Percentiles rank a stretch among this genome's conserved stretches.
These are phyloP conservation scores for Noctua janthina DNA, from an alignment of 2,888 invertebrate genomes.

Conservation along the genomic window DNA sequence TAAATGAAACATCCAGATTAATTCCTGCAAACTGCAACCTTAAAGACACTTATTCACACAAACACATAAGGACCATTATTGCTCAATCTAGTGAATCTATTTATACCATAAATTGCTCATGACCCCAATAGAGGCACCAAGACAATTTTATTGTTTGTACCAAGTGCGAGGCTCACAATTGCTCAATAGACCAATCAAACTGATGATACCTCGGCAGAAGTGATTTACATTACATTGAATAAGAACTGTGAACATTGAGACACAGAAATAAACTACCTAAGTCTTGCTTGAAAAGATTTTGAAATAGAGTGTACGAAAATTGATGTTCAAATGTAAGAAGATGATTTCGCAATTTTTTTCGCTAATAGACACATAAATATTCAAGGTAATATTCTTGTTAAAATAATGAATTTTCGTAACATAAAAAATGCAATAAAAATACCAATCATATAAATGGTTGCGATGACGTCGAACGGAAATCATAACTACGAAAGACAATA, in stretches of 20 bases:
- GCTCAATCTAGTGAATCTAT: constrained; percentile 36
- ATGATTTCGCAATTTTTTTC: background rate
- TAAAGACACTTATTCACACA: constrained; percentile 4
- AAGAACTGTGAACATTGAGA: constrained; percentile 12
- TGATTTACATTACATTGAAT: constrained; percentile 57
- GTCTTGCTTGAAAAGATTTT: background rate
- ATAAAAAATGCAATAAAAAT: background rate
- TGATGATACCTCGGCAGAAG: constrained; percentile 52
- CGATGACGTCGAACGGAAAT: background rate
- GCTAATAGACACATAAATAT: background rate
- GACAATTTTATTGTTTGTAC: constrained; percentile 70
- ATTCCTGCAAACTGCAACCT: constrained; percentile 1
- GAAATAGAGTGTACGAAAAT: constrained; percentile 3
- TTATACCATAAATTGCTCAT: constrained; percentile 67
- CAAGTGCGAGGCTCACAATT: constrained; percentile 64
- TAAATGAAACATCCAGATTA: constrained; percentile 35
- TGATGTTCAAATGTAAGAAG: background rate
- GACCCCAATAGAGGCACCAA: constrained; percentile 74
- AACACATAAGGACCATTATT: constrained; percentile 35
- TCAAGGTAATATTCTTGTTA: constrained; percentile 6
- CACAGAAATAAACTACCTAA: constrained; percentile 5
- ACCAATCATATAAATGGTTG: constrained; percentile 2
- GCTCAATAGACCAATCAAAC: constrained; percentile 72
- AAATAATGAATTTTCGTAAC: background rate
- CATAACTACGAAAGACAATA: constrained; percentile 2